These are phyloP conservation scores for Drosophila chauvacae DNA, from an alignment of 1,140 invertebrate genomes.

Conservation along the genomic window DNA sequence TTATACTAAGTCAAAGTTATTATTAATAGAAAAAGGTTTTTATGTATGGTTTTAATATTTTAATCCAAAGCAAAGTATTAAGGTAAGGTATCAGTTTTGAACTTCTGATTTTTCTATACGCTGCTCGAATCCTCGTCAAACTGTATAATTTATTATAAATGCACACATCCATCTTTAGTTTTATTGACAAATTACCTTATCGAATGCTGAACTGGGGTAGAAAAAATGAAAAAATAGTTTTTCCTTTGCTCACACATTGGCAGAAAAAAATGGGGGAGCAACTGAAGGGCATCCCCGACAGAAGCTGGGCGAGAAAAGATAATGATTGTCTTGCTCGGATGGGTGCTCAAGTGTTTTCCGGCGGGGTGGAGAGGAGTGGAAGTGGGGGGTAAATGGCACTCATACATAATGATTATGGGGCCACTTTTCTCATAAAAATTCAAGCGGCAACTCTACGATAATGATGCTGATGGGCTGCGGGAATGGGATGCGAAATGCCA, in stretches of 20 bases:
- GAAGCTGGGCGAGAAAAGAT: constrained; percentile 57
- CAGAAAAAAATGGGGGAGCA: not conserved
- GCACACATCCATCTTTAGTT: constrained; percentile 32
- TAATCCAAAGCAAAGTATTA: no score
- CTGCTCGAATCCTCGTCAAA: not conserved
- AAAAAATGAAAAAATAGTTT: constrained; percentile 54
- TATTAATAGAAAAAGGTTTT: not conserved
- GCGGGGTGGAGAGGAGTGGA: not conserved
- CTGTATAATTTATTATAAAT: constrained; percentile 2
- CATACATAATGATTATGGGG: constrained; percentile 79
- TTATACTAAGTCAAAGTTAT: not conserved
- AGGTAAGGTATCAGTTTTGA: not conserved
- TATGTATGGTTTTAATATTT: no score
- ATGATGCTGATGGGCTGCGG: constrained; percentile 46
- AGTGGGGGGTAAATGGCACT: constrained; percentile 59
- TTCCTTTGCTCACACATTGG: constrained; percentile 20
- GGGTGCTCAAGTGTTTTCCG: constrained; percentile 23
- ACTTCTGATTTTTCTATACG: not conserved
- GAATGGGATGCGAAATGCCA: constrained; percentile 35
- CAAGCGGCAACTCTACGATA: constrained; percentile 65
- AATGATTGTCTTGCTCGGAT: constrained; percentile 61
- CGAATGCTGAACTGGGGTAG: constrained; percentile 28
- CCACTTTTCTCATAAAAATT: constrained; percentile 81
- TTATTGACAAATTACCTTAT: constrained; percentile 72
- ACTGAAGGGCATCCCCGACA: constrained; percentile 1